These are phyloP conservation scores for Idaea straminata DNA, from an alignment of 2,888 invertebrate species.

Conservation along the genomic window DNA sequence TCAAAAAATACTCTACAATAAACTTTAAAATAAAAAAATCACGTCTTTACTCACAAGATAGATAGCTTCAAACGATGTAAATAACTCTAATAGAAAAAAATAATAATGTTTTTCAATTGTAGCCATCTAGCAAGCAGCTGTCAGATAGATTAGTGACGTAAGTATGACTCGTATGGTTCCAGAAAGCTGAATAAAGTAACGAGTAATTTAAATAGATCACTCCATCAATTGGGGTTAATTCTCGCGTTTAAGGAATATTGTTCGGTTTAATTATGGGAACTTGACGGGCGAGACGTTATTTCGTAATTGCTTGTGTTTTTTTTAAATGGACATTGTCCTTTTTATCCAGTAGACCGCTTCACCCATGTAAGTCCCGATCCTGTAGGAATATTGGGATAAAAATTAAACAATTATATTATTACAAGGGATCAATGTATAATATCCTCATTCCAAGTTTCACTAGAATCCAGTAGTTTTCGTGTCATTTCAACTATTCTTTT, in stretches of 20 bases:
- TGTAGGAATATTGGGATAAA: no score
- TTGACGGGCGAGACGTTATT: constrained; percentile 44
- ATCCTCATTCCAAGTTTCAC: no score
- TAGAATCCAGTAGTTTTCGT: no score
- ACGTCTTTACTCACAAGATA: no score
- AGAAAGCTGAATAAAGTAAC: constrained; percentile 75
- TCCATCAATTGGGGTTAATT: constrained; percentile 80
- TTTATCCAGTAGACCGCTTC: no score
- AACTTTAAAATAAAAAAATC: no score
- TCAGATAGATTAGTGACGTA: constrained; percentile 68
- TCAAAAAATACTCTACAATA: no score
- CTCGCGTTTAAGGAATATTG: constrained; percentile 77
- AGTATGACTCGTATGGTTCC: constrained; percentile 55
- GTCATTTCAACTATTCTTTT: no score
- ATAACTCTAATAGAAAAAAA: neutral
- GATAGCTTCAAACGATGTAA: no score
- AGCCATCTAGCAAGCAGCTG: constrained; percentile 35
- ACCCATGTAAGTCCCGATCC: no score
- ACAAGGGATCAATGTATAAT: no score
- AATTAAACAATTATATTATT: no score
- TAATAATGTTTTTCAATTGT: constrained; percentile 7
- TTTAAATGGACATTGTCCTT: neutral
- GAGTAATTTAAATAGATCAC: constrained; percentile 79
- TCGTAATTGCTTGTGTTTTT: constrained; percentile 33
- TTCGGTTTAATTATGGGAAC: constrained; percentile 70